Percentiles rank a stretch among this genome's conserved stretches.
Evolutionary conservation across 1,140 invertebrate genomes (phyloP).

Genomic region (Lucilia cuprina): DNA sequence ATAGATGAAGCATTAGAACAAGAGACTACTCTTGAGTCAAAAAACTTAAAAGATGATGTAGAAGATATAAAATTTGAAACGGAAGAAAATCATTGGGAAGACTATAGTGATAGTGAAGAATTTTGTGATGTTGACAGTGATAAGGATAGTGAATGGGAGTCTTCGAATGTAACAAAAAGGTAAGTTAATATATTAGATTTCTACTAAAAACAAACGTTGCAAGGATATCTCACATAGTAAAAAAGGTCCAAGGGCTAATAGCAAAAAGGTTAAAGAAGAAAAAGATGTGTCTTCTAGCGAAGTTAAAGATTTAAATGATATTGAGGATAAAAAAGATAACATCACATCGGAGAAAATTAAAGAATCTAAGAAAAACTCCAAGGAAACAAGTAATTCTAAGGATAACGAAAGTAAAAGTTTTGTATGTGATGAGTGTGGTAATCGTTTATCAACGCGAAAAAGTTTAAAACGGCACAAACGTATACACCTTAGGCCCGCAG

Average conservation of each 20-base stretch:
- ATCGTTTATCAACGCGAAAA: not conserved
- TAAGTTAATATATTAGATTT: no score
- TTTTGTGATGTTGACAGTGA: not conserved
- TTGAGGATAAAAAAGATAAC: not conserved
- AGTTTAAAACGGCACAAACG: conserved; percentile 10
- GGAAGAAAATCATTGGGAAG: not conserved
- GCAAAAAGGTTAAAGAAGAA: not conserved
- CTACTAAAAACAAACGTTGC: no score
- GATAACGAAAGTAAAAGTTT: not conserved
- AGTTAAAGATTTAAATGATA: not conserved
- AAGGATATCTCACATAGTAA: not conserved
- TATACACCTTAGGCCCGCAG: not conserved
- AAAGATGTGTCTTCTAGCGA: not conserved
- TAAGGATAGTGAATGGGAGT: not conserved
- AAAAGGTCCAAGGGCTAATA: not conserved
- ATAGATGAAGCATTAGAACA: not conserved
- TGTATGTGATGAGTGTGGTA: not conserved
- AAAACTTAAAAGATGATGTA: not conserved
- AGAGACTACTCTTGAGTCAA: not conserved
- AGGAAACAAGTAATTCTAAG: not conserved
- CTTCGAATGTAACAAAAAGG: not conserved
- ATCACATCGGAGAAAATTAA: not conserved
- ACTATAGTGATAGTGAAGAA: not conserved
- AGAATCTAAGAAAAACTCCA: not conserved
- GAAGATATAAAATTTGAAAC: not conserved